These are phyloP conservation scores for Nowickia ferox DNA, from an alignment of 2,888 invertebrate genomes.

Conservation along the genomic window DNA sequence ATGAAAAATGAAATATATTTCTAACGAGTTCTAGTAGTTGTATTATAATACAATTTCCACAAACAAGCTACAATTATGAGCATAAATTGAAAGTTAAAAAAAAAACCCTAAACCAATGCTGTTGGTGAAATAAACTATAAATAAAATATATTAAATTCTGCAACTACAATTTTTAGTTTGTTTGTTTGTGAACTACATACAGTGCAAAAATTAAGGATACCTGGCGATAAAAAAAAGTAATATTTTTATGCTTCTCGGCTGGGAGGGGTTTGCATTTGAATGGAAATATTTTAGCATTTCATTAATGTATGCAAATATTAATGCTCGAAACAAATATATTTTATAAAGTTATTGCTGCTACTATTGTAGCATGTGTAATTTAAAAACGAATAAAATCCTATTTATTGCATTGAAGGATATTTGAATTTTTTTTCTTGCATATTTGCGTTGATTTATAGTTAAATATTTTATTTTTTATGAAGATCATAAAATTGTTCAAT, in stretches of 20 bases:
- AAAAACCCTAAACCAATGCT: too few species aligned
- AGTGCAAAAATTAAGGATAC: too few species aligned
- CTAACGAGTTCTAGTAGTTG: background rate
- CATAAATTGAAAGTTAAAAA: slow-evolving; percentile 14
- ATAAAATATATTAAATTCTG: background rate
- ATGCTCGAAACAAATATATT: background rate
- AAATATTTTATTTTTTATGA: too few species aligned
- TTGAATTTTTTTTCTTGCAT: too few species aligned
- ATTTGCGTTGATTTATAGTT: too few species aligned
- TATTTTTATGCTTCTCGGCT: too few species aligned
- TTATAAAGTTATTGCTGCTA: background rate
- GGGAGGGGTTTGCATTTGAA: background rate
- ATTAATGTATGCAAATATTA: background rate
- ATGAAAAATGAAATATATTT: background rate
- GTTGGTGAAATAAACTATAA: background rate
- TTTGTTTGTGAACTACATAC: too few species aligned
- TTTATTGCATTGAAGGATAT: too few species aligned
- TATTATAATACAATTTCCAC: slow-evolving; percentile 18
- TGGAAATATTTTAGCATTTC: background rate
- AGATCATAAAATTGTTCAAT: too few species aligned
- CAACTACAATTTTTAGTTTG: background rate
- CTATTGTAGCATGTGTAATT: background rate
- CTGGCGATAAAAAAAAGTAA: too few species aligned
- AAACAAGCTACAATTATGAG: slow-evolving; percentile 14
- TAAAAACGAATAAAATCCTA: background rate